Evolutionary conservation across 1,140 invertebrate species (phyloP).

Genomic region (Lepidurus apus): DNA sequence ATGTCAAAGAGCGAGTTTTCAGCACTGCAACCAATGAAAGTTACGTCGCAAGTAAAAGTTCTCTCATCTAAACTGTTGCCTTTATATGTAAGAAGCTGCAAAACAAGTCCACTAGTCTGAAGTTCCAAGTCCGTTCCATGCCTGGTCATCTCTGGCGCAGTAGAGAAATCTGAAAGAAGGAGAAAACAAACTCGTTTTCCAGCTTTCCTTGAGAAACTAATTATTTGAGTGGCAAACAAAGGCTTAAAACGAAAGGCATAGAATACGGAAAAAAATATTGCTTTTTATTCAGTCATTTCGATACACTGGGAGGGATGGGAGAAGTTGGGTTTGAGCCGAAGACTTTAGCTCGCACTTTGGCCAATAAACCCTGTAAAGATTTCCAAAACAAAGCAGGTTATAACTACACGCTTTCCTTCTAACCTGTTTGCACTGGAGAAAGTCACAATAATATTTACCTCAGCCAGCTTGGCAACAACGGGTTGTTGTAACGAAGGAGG

Average conservation of each 20-base stretch:
- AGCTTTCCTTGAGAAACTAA: not conserved
- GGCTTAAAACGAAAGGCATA: too few species aligned
- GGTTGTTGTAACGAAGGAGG: conserved; percentile 30
- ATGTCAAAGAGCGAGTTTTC: not conserved
- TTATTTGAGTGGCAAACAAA: too few species aligned
- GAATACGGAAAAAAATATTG: too few species aligned
- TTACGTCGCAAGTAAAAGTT: not conserved
- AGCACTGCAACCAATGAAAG: not conserved
- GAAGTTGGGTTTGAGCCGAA: conserved; percentile 23
- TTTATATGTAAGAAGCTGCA: not conserved
- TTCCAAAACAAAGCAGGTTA: not conserved
- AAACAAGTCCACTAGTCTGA: not conserved
- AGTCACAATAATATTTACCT: conserved; percentile 24
- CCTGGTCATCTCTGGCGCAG: not conserved
- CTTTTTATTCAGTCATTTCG: conserved; percentile 22
- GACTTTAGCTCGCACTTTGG: conserved; percentile 30
- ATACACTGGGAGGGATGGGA: conserved; percentile 10
- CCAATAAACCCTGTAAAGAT: conserved; percentile 29
- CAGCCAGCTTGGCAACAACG: conserved; percentile 31
- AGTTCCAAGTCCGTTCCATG: not conserved
- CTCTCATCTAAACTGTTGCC: not conserved
- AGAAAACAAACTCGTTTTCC: not conserved
- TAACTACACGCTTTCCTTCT: not conserved
- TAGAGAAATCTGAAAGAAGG: not conserved
- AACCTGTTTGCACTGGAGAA: not conserved